Base-by-base conservation (phyloP, 2,888 invertebrate species). In the Mythimna pallens region DNA sequence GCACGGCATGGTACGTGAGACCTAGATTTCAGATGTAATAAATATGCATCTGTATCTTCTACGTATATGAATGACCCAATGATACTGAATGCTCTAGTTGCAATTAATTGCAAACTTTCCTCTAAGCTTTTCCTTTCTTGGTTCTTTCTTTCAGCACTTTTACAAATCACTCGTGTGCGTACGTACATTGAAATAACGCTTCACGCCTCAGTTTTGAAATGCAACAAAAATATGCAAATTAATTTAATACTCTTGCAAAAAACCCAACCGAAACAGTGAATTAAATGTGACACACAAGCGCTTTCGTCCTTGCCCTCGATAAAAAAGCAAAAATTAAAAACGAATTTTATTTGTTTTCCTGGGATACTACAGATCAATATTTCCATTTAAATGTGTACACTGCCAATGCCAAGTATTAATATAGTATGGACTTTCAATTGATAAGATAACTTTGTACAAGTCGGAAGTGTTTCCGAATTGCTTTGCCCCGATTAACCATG, bases 11-110 rank as follows among this genome's bases (percentile, higher is more conserved):
- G 80, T 83, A 88, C 85, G 85, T 84, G 86, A 87, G 86, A 84
- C 87, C 88, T 85, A 89, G 84, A 84, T 88, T 86, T 81, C 75
- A 85, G 78, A 84, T 83, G 80, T 86, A 85, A 88, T 87, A 82
- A 86, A 84, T 85, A 82, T 73, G 43, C 79, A 81, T 85, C 73
- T 80, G 76, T 78, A 86, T 77, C 79, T 75, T 81, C 77, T 73
- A 73, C 70, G 34, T 80, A 81, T 76, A 81, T 80, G 75, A 73
- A 76, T 82, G 85, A 79, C 78, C 77, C 64, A 84, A 81, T 82
- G 84, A 76, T 72, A 73, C 74, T 75, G 72, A 71, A 80, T 83
- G 81, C 83, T 83, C 85, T 79, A 83, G 70, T 83, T 88, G 70
- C 70, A 82, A 76, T 78, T 65, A 59, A 73, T 80, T 66, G 62